These are phyloP conservation scores for Drosophila simulans DNA, from an alignment of 1,140 invertebrate species.

Conservation along the genomic window DNA sequence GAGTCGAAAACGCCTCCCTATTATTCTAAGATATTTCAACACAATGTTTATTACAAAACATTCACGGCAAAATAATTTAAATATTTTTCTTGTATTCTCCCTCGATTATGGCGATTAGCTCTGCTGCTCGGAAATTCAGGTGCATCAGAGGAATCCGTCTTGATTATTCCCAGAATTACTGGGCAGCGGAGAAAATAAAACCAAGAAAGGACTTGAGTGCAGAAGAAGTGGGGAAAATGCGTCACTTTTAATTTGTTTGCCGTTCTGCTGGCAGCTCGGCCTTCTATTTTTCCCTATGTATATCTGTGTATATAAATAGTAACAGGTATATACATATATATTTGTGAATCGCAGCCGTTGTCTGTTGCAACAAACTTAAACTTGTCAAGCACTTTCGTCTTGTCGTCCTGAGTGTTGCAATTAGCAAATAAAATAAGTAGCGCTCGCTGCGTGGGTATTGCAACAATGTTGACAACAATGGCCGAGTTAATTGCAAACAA, in stretches of 20 bases:
- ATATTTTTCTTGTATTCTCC: background rate
- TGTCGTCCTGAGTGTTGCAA: constrained; percentile 73
- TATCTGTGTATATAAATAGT: constrained; percentile 5
- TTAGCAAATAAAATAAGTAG: constrained; percentile 83
- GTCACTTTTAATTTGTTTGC: constrained; percentile 81
- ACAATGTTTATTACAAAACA: background rate
- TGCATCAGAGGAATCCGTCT: constrained; percentile 7
- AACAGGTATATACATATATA: background rate
- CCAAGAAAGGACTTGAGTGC: constrained; percentile 1
- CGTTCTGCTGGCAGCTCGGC: constrained; percentile 21
- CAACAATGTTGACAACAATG: constrained; percentile 73
- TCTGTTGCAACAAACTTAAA: constrained; percentile 44
- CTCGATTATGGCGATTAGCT: constrained; percentile 1
- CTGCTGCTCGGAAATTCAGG: constrained; percentile 1
- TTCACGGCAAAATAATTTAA: background rate
- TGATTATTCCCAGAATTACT: background rate
- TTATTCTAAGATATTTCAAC: no score
- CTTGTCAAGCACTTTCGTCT: constrained; percentile 71
- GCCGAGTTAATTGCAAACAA: constrained; percentile 80
- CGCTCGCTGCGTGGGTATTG: constrained; percentile 35
- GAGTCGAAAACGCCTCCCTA: no score
- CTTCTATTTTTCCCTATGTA: constrained; percentile 15
- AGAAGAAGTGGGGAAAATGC: constrained; percentile 48
- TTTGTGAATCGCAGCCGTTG: constrained; percentile 22
- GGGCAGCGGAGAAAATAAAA: background rate